phyloP scores from a whole-genome alignment of 1,140 invertebrate species.

The Drosophila rufa region DNA sequence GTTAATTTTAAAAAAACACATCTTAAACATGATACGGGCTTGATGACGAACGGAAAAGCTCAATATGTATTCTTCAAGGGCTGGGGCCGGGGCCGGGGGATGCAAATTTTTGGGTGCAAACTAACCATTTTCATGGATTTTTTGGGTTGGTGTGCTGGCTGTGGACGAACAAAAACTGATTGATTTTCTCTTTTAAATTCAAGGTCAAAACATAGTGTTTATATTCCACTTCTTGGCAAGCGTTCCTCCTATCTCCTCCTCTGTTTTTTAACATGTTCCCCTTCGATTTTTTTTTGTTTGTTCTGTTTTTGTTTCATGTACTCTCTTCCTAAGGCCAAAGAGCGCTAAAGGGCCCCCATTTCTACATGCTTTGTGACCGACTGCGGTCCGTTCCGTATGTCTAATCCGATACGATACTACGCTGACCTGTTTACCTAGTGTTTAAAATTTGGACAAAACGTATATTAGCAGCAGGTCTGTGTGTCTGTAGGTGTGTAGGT shows the following conservation, averaged over 20 bases:
- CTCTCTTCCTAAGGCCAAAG: constrained; percentile 68
- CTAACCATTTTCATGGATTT: constrained; percentile 14
- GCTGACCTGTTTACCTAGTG: constrained; percentile 64
- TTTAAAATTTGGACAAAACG: constrained; percentile 71
- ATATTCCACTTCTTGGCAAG: constrained; percentile 71
- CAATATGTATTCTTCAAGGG: constrained; percentile 12
- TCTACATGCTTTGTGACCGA: constrained; percentile 57
- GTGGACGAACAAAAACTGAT: constrained; percentile 74
- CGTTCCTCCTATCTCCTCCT: constrained; percentile 45
- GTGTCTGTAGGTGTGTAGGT: constrained; percentile 8
- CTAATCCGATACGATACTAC: constrained; percentile 50
- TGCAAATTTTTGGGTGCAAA: constrained; percentile 9
- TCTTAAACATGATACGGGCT: constrained; percentile 68
- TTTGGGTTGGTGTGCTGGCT: constrained; percentile 6
- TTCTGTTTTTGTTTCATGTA: constrained; percentile 35
- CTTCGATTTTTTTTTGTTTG: constrained; percentile 29
- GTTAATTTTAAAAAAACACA: constrained; percentile 72
- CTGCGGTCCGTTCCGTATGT: constrained; percentile 41
- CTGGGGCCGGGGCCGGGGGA: not conserved
- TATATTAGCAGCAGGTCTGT: constrained; percentile 52
- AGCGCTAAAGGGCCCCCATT: constrained; percentile 48
- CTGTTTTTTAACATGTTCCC: constrained; percentile 28
- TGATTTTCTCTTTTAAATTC: constrained; percentile 45
- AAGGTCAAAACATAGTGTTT: constrained; percentile 70
- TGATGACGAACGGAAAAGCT: constrained; percentile 48